phyloP scores from a whole-genome alignment of 2,888 invertebrate species.

The Diaprepes abbreviatus region DNA sequence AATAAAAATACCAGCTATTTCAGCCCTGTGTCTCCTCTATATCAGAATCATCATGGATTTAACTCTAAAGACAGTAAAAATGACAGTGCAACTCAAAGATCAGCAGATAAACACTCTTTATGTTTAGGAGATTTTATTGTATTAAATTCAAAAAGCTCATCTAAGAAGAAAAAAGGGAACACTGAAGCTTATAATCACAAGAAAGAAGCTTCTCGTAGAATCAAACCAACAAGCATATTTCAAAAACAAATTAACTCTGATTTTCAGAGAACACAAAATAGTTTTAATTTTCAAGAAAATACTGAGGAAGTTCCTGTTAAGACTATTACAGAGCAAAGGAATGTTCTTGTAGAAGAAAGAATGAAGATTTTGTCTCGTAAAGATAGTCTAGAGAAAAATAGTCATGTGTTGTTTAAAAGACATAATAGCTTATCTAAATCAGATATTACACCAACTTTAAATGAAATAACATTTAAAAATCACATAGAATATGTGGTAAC shows the following conservation, averaged over 20 bases:
- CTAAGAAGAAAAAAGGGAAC: slow-evolving; percentile 57
- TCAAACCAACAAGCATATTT: slow-evolving; percentile 71
- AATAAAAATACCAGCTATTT: slow-evolving; percentile 45
- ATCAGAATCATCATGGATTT: slow-evolving; percentile 52
- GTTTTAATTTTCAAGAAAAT: slow-evolving; percentile 58
- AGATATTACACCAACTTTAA: slow-evolving; percentile 66
- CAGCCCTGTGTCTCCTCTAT: slow-evolving; percentile 61
- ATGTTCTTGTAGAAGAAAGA: slow-evolving; percentile 55
- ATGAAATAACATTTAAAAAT: slow-evolving; percentile 69
- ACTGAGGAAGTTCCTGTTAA: slow-evolving; percentile 48
- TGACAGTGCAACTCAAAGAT: slow-evolving; percentile 26
- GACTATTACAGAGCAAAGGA: slow-evolving; percentile 49
- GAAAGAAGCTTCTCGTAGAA: slow-evolving; percentile 60
- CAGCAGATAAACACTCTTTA: slow-evolving; percentile 50
- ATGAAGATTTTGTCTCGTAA: slow-evolving; percentile 53
- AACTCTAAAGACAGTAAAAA: slow-evolving; percentile 51
- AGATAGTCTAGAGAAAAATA: slow-evolving; percentile 25
- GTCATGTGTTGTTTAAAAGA: slow-evolving; percentile 23
- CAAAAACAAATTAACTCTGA: slow-evolving; percentile 49
- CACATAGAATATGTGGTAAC: slow-evolving; percentile 71
- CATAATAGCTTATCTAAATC: slow-evolving; percentile 29
- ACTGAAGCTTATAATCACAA: slow-evolving; percentile 11
- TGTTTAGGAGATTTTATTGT: slow-evolving; percentile 65
- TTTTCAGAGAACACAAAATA: slow-evolving; percentile 57
- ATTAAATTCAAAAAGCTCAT: slow-evolving; percentile 48